Evolutionary conservation across 2,888 invertebrate species (phyloP), one percentile per base, ranked within the genome.

Genomic region (Scotopteryx bipunctaria): DNA sequence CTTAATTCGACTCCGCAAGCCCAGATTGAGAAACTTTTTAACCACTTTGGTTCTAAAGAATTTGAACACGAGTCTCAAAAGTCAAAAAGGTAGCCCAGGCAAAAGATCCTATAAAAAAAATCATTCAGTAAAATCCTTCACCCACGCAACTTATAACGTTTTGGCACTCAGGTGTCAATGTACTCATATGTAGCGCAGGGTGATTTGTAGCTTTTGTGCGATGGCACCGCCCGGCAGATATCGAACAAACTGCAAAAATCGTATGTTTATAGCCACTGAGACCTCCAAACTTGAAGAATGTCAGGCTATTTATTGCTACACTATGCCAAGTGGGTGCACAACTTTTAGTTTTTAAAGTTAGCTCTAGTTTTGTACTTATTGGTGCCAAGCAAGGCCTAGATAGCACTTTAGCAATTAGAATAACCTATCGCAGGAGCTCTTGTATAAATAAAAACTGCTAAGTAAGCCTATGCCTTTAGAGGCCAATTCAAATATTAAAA

Each of bases 221-320:
- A 68, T 74, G 78, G 77, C 71, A 81, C 82, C 69, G 69, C 61
- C 66, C 79, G 69, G 69, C 57, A 66, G 69, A 40, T 80, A 86
- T 86, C 78, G 86, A 86, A 71, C 84, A 79, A 86, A 86, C 86
- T 63, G 51, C 63, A 58, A 63, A 66, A 71, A 69, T 19, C 41
- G 27, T 53, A 54, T 58, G 42, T 51, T 53, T 45, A 36, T 48
- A 41, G 33, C 38, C 29, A 29, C 43, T 31, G 40, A 49, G 51
- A 35, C 47, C 47, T 57, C 57, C 48, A 37, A 57, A 57, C 49
- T 40, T 37, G 25, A 49, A 41, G 49, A 54, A 42, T 43, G 38
- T 41, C 41, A 19, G 40, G 42, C 23, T 29, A 37, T 55, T 56
- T 45, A 32, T 31, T 13, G 6, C 49, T 53, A 55, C 42, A 43